These are phyloP conservation scores for Ondatra zibethicus DNA, from an alignment of 2,113 vertebrate species.

Conservation along the genomic window DNA sequence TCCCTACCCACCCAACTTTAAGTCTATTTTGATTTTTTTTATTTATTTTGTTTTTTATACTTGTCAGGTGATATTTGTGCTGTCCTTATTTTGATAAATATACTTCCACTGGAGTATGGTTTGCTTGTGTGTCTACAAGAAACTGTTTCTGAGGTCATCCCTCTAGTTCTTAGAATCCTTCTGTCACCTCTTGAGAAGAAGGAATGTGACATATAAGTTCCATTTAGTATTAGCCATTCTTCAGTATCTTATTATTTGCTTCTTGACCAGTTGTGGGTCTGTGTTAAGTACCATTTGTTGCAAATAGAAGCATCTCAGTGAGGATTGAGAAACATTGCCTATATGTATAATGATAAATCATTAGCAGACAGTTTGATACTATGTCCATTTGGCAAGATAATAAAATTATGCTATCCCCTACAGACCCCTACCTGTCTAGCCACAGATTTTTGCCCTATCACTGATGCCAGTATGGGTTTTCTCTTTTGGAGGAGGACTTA, in stretches of 20 bases:
- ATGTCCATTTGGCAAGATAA: too few species aligned
- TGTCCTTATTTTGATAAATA: neutral
- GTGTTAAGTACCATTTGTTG: neutral
- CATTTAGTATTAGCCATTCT: neutral
- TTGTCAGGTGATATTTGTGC: neutral
- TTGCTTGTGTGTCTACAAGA: neutral
- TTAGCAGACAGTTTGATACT: too few species aligned
- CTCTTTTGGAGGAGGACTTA: too few species aligned
- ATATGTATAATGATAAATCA: too few species aligned
- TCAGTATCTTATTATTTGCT: neutral
- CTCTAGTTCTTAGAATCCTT: neutral
- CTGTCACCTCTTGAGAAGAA: neutral
- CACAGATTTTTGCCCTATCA: too few species aligned
- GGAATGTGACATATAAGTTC: neutral
- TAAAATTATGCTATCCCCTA: too few species aligned
- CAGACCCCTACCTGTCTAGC: too few species aligned
- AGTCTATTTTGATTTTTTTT: neutral
- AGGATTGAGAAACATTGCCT: neutral
- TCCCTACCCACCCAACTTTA: neutral
- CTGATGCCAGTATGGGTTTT: too few species aligned
- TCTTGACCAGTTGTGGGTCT: neutral
- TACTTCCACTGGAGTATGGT: neutral
- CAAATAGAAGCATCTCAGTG: neutral
- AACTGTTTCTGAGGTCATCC: neutral
- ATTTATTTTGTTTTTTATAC: neutral